These are phyloP conservation scores for Callyntrura guangdongensis DNA, from an alignment of 2,888 invertebrate species.

Conservation along the genomic window DNA sequence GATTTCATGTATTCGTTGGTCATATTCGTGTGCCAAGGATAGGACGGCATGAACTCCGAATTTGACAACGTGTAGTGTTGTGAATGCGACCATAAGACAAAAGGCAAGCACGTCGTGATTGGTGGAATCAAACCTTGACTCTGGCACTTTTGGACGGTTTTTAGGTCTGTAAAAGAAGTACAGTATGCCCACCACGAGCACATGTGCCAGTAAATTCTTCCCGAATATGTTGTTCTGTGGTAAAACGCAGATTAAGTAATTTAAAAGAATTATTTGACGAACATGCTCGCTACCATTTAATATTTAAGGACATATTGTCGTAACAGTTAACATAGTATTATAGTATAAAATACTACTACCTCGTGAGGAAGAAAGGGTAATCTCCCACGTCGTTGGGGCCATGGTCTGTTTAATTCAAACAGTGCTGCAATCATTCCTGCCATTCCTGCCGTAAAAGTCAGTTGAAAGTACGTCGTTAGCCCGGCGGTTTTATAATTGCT, in stretches of 20 bases:
- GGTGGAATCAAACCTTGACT: constrained; percentile 61
- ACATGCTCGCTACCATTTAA: background rate
- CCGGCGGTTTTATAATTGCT: constrained; percentile 47
- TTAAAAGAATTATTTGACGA: background rate
- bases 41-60: constrained; percentile 58
- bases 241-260: background rate
- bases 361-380: constrained; percentile 61
- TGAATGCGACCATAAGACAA: constrained; percentile 60
- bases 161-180: constrained; percentile 59
- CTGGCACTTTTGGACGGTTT: background rate
- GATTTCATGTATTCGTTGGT: constrained; percentile 34
- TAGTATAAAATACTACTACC: constrained; percentile 55
- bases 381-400: constrained; percentile 65
- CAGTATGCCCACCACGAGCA: constrained; percentile 51
- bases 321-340: too few relatives aligned
- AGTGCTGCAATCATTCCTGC: constrained; percentile 68
- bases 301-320: background rate
- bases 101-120: constrained; percentile 54
- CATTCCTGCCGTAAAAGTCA: constrained; percentile 60
- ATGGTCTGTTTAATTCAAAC: constrained; percentile 68
- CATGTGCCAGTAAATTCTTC: constrained; percentile 56
- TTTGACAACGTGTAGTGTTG: constrained; percentile 62
- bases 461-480: constrained; percentile 52
- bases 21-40: constrained; percentile 55
- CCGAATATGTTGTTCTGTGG: constrained; percentile 68